Evolutionary conservation across 2,113 vertebrate genomes (phyloP).

Genomic region (Rhagologus leucostigma): DNA sequence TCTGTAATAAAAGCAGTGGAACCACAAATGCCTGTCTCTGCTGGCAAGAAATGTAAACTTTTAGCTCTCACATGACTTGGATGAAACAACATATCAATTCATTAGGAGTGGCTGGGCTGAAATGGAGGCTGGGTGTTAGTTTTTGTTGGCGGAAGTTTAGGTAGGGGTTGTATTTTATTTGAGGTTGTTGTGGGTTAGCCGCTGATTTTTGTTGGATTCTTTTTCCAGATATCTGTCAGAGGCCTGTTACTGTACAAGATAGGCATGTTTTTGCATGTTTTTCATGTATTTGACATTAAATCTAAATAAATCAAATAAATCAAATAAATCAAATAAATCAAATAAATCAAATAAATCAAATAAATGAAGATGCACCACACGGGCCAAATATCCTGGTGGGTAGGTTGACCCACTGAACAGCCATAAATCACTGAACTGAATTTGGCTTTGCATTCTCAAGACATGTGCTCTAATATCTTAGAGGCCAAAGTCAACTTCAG

Average conservation of each 20-base stretch:
- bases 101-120: not conserved
- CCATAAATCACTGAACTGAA: not conserved
- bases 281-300: not conserved
- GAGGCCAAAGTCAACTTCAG: slow-evolving; percentile 28
- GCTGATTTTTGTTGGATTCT: slow-evolving; percentile 33
- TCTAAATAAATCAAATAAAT: slow-evolving; percentile 18
- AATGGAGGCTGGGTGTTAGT: not conserved
- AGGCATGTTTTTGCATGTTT: not conserved
- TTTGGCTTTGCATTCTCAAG: not conserved
- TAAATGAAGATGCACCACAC: not conserved
- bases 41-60: not conserved
- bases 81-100: slow-evolving; percentile 7
- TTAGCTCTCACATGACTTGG: not conserved
- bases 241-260: not conserved
- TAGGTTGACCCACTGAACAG: not conserved
- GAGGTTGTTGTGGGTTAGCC: slow-evolving; percentile 34
- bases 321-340: slow-evolving; percentile 12
- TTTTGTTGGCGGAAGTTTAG: slow-evolving; percentile 32
- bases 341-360: slow-evolving; percentile 13
- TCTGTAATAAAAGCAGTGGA: not conserved
- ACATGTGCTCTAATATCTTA: not conserved
- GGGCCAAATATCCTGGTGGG: not conserved
- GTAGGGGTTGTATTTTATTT: slow-evolving; percentile 20
- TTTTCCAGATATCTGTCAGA: slow-evolving; percentile 8
- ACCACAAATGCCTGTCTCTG: not conserved